Evolutionary conservation across 2,888 invertebrate species (phyloP), one percentile per base, ranked within the genome.

Genomic region (Drymonia ruficornis): DNA sequence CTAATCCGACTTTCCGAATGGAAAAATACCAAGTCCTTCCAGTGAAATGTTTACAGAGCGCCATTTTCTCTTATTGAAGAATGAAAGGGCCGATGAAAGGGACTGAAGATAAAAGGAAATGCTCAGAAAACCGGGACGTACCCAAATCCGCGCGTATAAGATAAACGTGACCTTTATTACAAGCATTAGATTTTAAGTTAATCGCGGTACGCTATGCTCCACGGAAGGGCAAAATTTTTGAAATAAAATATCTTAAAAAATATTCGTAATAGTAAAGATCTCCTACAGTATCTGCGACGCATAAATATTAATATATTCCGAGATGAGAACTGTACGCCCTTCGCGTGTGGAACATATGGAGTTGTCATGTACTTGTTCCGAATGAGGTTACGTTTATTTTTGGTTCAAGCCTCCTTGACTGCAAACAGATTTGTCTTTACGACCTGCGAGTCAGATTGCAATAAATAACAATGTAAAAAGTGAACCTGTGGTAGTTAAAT

Each of bases 331-430:
- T 71, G 69, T 67, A 72, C 72, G 83, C 80, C 80, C 82, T 85
- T 81, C 81, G 59, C 53, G 62, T 50, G 55, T 66, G 69, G 58
- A 70, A 70, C 70, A 80, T 77, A 81, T 76, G 80, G 76, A 72
- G 70, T 72, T 66, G 81, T 72, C 70, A 66, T 76, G 76, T 56
- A 68, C 78, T 73, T 76, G 74, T 79, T 77, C 67, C 79, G 79
- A 81, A 77, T 74, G 80, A 84, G 84, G 83, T 77, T 81, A 74
- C 64, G 66, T 76, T 80, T 80, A 80, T 78, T 81, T 81, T 78
- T 75, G 75, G 75, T 70, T 64, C 70, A 78, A 71, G 74, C 69
- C 65, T 74, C 58, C 64, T 76, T 72, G 68, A 59, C 73, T 73
- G 71, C 76, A 76, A 76, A 74, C 54, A 57, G 59, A 52, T 13